These are phyloP conservation scores for Drosophila bocki DNA, from an alignment of 1,140 invertebrate genomes.

Conservation along the genomic window DNA sequence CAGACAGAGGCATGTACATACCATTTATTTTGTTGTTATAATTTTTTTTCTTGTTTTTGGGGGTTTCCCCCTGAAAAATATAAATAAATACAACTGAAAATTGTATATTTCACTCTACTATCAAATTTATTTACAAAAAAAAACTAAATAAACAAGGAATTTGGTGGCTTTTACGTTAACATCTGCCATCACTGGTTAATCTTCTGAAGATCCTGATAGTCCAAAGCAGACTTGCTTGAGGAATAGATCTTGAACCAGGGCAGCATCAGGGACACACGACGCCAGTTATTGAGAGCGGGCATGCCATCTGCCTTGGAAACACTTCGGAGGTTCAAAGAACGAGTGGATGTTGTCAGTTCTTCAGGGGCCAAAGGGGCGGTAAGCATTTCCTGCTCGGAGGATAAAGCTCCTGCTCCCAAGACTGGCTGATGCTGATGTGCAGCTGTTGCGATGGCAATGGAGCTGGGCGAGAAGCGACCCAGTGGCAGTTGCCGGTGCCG, in stretches of 20 bases:
- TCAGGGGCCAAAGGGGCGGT: constrained; percentile 24
- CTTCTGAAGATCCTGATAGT: neutral
- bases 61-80: neutral
- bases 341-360: neutral
- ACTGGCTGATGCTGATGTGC: too few relatives aligned
- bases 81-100: neutral
- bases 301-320: neutral
- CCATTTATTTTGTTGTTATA: neutral
- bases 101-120: constrained; percentile 3
- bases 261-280: constrained; percentile 3
- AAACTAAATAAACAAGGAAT: neutral
- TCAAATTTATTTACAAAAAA: constrained; percentile 51
- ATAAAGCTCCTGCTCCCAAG: neutral
- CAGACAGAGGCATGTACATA: neutral
- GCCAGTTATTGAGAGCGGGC: constrained; percentile 10
- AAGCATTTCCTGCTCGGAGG: constrained; percentile 35
- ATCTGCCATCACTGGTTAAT: neutral
- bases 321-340: neutral
- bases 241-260: constrained; percentile 13
- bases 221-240: too few relatives aligned
- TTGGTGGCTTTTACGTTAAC: neutral
- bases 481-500: neutral
- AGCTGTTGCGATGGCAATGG: neutral
- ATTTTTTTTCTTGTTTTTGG: neutral
- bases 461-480: constrained; percentile 18